Evolutionary conservation across 2,797 vertebrate species (phyloP), one percentile per base, ranked within the genome.

Genomic region (Chelmon rostratus): DNA sequence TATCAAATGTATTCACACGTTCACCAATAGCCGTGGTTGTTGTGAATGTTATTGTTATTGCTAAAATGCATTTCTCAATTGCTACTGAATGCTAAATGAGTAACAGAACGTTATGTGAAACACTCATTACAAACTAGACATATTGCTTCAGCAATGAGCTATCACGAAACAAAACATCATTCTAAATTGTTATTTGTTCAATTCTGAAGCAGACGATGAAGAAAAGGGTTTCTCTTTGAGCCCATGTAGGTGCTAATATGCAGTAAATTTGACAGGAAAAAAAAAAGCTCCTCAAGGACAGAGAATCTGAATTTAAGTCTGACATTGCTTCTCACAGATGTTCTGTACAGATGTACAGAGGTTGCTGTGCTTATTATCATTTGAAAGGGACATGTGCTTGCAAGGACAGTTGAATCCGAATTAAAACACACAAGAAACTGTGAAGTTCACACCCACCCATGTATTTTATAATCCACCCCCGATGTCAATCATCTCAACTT

Each of bases 351-450:
- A n/a, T n/a, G n/a, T n/a, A n/a, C n/a, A n/a, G n/a, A n/a, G 49
- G 65, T 59, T 74, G 57, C 42, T 28, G 73, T 57, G 44, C 59
- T 53, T 66, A 81, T 73, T 50, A 81, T 76, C 62, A 66, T 46
- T 46, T 86, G 56, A 83, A 89, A 86, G 40, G n/a, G 40, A 79
- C 62, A 79, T 40, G 28, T 63, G 42, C 63, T 59, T 15, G 8
- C 62, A 87, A 85, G 79, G 81, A 78, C 82, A 79, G n/a, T 8
- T 1, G 2, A 73, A 56, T 82, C 68, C 38, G 62, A 40, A 76
- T 83, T 52, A 49, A 73, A 79, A 59, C 65, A 52, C 40, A 72
- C 0, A 73, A 78, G 57, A 69, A 65, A 50, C 16, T 25, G 15
- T 23, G 7, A 21, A 56, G 50, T 81, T 25, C 12, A 57, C 38